These are phyloP conservation scores for Pherbina coryleti DNA, from an alignment of 2,888 invertebrate species.

Conservation along the genomic window DNA sequence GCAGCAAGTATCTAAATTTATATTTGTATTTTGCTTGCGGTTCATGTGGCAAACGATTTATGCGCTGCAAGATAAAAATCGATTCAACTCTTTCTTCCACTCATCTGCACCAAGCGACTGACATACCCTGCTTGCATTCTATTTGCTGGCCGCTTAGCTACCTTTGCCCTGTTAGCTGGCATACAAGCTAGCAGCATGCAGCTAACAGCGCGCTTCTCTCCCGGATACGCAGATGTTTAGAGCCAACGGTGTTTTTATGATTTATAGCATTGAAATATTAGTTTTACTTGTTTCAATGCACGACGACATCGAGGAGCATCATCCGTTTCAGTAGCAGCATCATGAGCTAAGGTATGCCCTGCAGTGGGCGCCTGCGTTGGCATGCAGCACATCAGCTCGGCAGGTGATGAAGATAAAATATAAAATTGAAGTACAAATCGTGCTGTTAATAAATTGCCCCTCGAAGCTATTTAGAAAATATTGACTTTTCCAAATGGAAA, in stretches of 20 bases:
- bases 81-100: constrained; percentile 54
- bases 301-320: constrained; percentile 1
- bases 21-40: constrained; percentile 54
- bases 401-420: constrained; percentile 43
- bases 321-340: neutral
- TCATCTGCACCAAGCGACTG: neutral
- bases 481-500: constrained; percentile 29
- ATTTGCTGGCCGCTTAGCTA: neutral
- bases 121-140: neutral
- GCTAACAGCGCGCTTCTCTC: neutral
- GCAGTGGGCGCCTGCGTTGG: neutral
- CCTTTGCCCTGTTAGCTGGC: neutral
- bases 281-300: constrained; percentile 62
- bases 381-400: neutral
- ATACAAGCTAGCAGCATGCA: neutral
- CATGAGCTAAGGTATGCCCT: neutral
- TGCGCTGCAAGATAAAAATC: constrained; percentile 64
- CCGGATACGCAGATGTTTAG: constrained; percentile 51
- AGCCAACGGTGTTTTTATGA: constrained; percentile 59
- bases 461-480: constrained; percentile 51
- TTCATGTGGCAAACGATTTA: constrained; percentile 63
- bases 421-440: constrained; percentile 57
- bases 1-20: constrained; percentile 35
- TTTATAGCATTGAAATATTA: constrained; percentile 66
- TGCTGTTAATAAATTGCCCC: constrained; percentile 59